phyloP scores from a whole-genome alignment of 2,888 invertebrate genomes.

The Epinotia demarniana region DNA sequence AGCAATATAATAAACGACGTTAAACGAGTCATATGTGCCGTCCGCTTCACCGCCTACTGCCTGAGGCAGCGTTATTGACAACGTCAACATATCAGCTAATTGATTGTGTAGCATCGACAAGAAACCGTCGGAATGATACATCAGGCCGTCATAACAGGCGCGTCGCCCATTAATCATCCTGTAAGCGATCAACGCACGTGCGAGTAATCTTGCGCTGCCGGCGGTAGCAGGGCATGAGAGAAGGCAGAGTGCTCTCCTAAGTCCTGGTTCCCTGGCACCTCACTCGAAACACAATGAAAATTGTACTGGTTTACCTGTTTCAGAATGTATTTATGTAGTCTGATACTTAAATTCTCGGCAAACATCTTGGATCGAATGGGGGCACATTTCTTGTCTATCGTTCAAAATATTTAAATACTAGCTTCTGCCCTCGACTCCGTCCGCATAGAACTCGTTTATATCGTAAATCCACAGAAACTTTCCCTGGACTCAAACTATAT shows the following conservation, averaged over 20 bases:
- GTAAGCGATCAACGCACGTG: conserved; percentile 67
- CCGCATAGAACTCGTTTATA: no score
- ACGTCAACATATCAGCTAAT: conserved; percentile 63
- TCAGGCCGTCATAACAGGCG: conserved; percentile 76
- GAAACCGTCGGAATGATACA: conserved; percentile 80
- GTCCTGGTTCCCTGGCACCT: not conserved
- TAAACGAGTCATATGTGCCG: not conserved
- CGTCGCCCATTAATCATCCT: conserved; percentile 74
- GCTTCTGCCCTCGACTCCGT: no score
- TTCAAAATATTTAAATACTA: no score
- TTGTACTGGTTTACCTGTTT: no score
- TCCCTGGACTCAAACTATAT: no score
- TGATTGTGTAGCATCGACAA: conserved; percentile 77
- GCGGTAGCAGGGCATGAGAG: conserved; percentile 49
- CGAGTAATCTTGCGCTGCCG: conserved; percentile 70
- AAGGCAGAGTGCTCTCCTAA: not conserved
- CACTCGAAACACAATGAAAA: not conserved
- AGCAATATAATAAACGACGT: not conserved
- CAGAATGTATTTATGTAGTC: no score
- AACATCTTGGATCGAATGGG: no score
- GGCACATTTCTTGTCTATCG: no score
- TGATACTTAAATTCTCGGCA: no score
- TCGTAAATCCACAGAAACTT: no score
- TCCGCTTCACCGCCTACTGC: not conserved
- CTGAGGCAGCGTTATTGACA: not conserved